phyloP scores from a whole-genome alignment of 2,888 invertebrate species.

The Drosophila ustulata region DNA sequence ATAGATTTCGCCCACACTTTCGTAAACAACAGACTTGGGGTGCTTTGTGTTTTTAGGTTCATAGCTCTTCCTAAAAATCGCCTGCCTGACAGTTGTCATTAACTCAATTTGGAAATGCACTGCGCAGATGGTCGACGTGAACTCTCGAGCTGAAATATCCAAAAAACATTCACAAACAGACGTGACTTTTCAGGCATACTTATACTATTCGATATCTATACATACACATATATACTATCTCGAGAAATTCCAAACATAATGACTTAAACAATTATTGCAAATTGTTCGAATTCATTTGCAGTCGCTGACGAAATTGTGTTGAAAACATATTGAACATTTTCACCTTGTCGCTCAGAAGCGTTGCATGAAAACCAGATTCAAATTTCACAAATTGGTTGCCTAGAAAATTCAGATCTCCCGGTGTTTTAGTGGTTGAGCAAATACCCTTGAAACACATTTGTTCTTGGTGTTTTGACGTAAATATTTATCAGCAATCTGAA shows the following conservation, averaged over 20 bases:
- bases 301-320: slow-evolving; percentile 26
- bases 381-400: slow-evolving; percentile 10
- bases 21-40: slow-evolving; percentile 54
- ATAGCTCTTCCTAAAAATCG: slow-evolving; percentile 41
- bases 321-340: slow-evolving; percentile 24
- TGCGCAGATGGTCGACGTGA: slow-evolving; percentile 60
- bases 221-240: background rate
- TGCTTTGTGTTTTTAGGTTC: slow-evolving; percentile 36
- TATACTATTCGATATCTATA: slow-evolving; percentile 4
- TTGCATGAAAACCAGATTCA: slow-evolving; percentile 22
- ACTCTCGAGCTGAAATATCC: slow-evolving; percentile 25
- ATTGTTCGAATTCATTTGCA: slow-evolving; percentile 28
- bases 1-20: slow-evolving; percentile 34
- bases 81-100: slow-evolving; percentile 72
- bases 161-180: slow-evolving; percentile 16
- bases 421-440: background rate
- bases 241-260: slow-evolving; percentile 46
- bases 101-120: slow-evolving; percentile 64
- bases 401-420: background rate
- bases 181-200: slow-evolving; percentile 32
- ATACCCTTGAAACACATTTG: background rate
- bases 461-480: background rate
- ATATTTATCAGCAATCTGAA: background rate
- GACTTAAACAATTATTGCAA: slow-evolving; percentile 49
- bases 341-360: slow-evolving; percentile 20